These are phyloP conservation scores for Colaptes auratus DNA, from an alignment of 2,113 vertebrate genomes.

Conservation along the genomic window DNA sequence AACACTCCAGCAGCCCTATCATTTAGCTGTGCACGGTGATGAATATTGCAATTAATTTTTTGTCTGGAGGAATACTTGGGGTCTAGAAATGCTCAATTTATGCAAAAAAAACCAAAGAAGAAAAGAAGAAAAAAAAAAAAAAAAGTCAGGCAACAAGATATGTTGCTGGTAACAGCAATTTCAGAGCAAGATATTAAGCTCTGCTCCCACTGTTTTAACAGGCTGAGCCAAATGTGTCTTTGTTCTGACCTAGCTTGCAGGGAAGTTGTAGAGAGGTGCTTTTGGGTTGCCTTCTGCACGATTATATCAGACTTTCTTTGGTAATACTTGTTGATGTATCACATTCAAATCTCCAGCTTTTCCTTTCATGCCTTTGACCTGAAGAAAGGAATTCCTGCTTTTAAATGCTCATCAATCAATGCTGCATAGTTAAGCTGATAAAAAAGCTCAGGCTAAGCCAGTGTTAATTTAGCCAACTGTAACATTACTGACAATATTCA, in stretches of 20 bases:
- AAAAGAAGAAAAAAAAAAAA: conserved; percentile 56
- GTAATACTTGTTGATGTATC: conserved; percentile 34
- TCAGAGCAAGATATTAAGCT: conserved; percentile 41
- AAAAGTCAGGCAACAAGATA: conserved; percentile 47
- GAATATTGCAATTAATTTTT: conserved; percentile 76
- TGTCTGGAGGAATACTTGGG: conserved; percentile 51
- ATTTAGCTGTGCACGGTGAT: conserved; percentile 69
- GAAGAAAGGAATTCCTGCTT: conserved; percentile 50
- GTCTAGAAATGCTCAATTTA: conserved; percentile 57
- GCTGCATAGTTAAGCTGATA: neutral
- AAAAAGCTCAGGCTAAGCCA: conserved; percentile 21
- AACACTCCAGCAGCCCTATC: conserved; percentile 63
- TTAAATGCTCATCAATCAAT: conserved; percentile 60
- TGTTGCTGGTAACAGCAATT: conserved; percentile 41
- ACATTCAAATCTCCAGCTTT: conserved; percentile 29
- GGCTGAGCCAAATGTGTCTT: neutral
- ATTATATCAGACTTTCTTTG: neutral
- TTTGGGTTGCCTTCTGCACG: neutral
- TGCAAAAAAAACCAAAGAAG: too few species aligned
- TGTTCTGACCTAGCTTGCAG: neutral
- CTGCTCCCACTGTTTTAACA: conserved; percentile 20
- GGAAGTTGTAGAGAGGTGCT: neutral
- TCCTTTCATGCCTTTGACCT: conserved; percentile 35
- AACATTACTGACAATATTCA: conserved; percentile 49
- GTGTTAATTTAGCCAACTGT: conserved; percentile 36